Base-by-base conservation (phyloP, 1,140 invertebrate genomes). In the Drosophila navojoa region DNA sequence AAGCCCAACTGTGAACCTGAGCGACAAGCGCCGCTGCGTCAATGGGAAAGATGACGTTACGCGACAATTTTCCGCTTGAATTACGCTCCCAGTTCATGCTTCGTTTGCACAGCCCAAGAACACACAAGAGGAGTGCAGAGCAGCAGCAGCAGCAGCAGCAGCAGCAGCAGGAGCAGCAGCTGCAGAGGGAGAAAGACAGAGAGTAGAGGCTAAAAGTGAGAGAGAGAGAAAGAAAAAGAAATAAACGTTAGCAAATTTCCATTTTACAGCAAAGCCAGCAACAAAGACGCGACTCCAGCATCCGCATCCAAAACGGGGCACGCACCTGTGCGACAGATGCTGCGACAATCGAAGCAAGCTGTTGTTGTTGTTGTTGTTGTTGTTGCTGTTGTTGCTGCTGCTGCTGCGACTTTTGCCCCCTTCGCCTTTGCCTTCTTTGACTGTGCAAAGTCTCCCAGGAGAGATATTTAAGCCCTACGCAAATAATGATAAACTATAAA, bases 401-500 rank as follows among this genome's bases (percentile, higher is more conserved):
- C 52, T 44, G 44, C 49, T 42, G 49, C 44, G 59, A 68, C 61
- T 25, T 45, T 44, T 57, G n/a, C 47, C 27, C 35, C 50, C 60
- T 25, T 59, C 5, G 27, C 4, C 49, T 16, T 44, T 53, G 60
- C 38, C 57, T 13, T 38, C 66, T 74, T 62, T 61, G 67, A 57
- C 44, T 62, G 38, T 42, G 55, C 66, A 13, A 79, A 82, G 73
- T 89, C 79, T 82, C 76, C 72, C 76, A 52, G 60, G 84, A 87
- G 84, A 84, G 84, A 84, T 89, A 59, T 59, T 59, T 59, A 89
- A 89, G 73, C 82, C 68, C 80, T 89, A 89, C 68, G 85, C 84
- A 87, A 87, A 87, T 87, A 89, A 89, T 87, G 84, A 89, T 90
- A 87, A 87, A 87, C 84, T 87, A 87, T 87, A 87, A 87, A 87